Conservation (phyloP, 2,888 invertebrate species). For the Pyrocoelia pectoralis region DNA sequence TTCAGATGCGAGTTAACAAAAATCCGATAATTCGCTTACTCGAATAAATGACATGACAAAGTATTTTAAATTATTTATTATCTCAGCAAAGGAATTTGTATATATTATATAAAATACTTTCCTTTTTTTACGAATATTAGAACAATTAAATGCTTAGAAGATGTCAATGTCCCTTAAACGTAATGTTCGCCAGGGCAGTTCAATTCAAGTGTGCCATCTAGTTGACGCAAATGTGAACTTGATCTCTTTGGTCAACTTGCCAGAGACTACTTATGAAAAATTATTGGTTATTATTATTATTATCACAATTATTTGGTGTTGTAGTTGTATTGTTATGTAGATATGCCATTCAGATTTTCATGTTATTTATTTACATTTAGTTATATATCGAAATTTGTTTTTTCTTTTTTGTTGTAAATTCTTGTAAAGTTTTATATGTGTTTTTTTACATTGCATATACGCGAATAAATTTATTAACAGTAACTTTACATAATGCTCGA, state of each 20-base stretch:
- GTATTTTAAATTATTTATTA: constrained; percentile 40
- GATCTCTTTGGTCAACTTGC: constrained; percentile 49
- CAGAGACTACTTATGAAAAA: constrained; percentile 47
- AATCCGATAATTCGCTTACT: constrained; percentile 27
- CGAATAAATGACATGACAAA: constrained; percentile 40
- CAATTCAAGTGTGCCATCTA: constrained; percentile 55
- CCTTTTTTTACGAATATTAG: constrained; percentile 27
- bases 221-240: constrained; percentile 35
- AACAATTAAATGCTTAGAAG: constrained; percentile 14
- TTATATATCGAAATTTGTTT: constrained; percentile 34
- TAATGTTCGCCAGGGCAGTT: constrained; percentile 42
- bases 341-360: constrained; percentile 56
- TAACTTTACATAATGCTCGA: constrained; percentile 15
- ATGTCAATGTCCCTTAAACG: constrained; percentile 13
- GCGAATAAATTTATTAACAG: constrained; percentile 27
- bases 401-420: constrained; percentile 48
- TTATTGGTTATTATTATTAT: constrained; percentile 35
- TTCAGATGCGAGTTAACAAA: constrained; percentile 11
- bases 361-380: constrained; percentile 56
- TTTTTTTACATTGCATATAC: constrained; percentile 48
- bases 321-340: constrained; percentile 62
- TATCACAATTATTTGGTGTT: constrained; percentile 55
- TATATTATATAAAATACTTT: constrained; percentile 19
- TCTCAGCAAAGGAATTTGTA: constrained; percentile 11
- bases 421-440: constrained; percentile 53